phyloP scores from a whole-genome alignment of 2,113 vertebrate genomes.

The Irena cyanogastra region DNA sequence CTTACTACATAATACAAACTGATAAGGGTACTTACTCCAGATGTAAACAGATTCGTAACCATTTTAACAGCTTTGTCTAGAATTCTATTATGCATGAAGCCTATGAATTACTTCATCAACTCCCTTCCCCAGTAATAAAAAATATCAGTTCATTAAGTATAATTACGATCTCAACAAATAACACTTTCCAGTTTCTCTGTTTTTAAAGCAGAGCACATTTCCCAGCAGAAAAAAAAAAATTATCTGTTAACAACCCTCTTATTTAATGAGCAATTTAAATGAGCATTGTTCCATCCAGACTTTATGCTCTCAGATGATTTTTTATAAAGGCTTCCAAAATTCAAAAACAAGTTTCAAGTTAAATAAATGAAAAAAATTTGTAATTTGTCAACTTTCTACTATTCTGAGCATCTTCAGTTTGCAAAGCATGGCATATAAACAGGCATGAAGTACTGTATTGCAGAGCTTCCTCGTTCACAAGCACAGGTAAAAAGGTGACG shows the following conservation, averaged over 20 bases:
- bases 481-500: not conserved
- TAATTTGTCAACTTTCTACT: not conserved
- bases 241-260: not conserved
- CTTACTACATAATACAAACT: not conserved
- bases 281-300: not conserved
- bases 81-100: not conserved
- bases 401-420: not conserved
- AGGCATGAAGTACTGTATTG: rapidly evolving
- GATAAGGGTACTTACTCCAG: not conserved
- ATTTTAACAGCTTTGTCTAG: not conserved
- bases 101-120: not conserved
- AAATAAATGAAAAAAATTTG: not conserved
- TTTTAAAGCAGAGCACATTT: not conserved
- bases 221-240: not conserved
- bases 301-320: not conserved
- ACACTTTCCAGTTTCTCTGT: not conserved
- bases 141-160: not conserved
- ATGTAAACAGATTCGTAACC: not conserved
- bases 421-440: not conserved
- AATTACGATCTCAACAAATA: not conserved
- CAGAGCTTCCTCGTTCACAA: not conserved
- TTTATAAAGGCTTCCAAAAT: not conserved
- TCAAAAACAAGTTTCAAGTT: not conserved
- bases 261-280: not conserved
- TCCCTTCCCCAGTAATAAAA: not conserved